Percentiles rank a stretch among this genome's conserved stretches.
These are phyloP conservation scores for Phyllotreta striolata DNA, from an alignment of 2,888 invertebrate species.

Conservation along the genomic window DNA sequence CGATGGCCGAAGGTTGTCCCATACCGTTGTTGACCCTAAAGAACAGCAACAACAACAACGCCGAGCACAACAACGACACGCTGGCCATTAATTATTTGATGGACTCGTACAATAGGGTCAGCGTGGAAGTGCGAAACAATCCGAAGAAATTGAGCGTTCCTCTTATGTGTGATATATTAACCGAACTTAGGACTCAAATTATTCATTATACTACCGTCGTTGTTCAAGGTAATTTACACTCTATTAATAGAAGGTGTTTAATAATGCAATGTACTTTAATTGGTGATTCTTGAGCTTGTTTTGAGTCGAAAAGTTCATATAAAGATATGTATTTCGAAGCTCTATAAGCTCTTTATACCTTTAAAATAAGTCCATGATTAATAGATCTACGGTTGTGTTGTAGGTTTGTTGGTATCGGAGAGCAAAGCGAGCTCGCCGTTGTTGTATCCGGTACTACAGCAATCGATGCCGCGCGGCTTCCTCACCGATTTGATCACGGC, in stretches of 20 bases:
- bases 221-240: conserved; percentile 63
- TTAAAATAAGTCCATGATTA: too few relatives aligned
- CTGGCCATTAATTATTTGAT: conserved; percentile 63
- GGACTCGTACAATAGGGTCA: conserved; percentile 75
- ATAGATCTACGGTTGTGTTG: too few relatives aligned
- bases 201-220: conserved; percentile 67
- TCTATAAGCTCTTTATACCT: too few relatives aligned
- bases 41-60: conserved; percentile 30
- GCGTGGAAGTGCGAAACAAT: conserved; percentile 76
- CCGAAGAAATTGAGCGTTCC: conserved; percentile 80
- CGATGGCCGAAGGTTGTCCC: conserved; percentile 51
- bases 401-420: conserved; percentile 45
- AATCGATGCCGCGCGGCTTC: conserved; percentile 78
- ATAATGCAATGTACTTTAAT: too few relatives aligned
- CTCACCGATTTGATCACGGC: conserved; percentile 66
- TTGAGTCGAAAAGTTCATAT: too few relatives aligned
- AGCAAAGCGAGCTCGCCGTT: conserved; percentile 69
- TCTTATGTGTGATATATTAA: conserved; percentile 74
- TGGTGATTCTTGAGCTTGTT: too few relatives aligned
- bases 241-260: too few relatives aligned
- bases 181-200: conserved; percentile 65
- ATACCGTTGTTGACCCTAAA: conserved; percentile 54
- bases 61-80: conserved; percentile 46
- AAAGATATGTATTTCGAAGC: too few relatives aligned
- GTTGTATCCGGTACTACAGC: conserved; percentile 73